Conservation (phyloP, 2,888 invertebrate genomes). For the Cybosia mesomella region DNA sequence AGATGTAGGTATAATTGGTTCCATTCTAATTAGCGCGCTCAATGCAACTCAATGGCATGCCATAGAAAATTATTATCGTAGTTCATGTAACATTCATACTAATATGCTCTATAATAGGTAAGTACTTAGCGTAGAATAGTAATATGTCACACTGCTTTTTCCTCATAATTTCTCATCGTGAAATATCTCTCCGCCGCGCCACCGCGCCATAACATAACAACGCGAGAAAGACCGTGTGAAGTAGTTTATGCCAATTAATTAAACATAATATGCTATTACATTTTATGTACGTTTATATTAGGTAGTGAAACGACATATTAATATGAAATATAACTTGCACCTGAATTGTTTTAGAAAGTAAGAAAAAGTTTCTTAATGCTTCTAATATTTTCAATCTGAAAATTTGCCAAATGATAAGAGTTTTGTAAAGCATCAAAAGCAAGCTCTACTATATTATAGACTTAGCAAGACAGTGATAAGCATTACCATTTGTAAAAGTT, state of each 20-base stretch:
- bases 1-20: too few species aligned
- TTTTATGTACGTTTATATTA: slow-evolving; percentile 13
- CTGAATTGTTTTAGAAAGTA: slow-evolving; percentile 21
- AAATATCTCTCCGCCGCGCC: slow-evolving; percentile 1
- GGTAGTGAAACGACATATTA: slow-evolving; percentile 11
- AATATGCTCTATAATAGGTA: too few species aligned
- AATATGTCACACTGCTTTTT: background rate
- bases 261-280: slow-evolving; percentile 12
- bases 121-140: too few species aligned
- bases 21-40: too few species aligned
- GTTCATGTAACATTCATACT: too few species aligned
- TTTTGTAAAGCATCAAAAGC: background rate
- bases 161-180: background rate
- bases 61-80: too few species aligned
- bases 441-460: too few species aligned
- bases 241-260: background rate
- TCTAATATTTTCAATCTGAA: background rate
- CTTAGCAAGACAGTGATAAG: too few species aligned
- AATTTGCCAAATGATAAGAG: background rate
- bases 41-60: too few species aligned
- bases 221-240: slow-evolving; percentile 13
- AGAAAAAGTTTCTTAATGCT: slow-evolving; percentile 28
- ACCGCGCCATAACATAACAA: background rate
- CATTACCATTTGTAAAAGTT: too few species aligned
- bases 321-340: slow-evolving; percentile 14